Conservation (phyloP, 2,888 invertebrate species). For the Rhopalosiphum nymphaeae region DNA sequence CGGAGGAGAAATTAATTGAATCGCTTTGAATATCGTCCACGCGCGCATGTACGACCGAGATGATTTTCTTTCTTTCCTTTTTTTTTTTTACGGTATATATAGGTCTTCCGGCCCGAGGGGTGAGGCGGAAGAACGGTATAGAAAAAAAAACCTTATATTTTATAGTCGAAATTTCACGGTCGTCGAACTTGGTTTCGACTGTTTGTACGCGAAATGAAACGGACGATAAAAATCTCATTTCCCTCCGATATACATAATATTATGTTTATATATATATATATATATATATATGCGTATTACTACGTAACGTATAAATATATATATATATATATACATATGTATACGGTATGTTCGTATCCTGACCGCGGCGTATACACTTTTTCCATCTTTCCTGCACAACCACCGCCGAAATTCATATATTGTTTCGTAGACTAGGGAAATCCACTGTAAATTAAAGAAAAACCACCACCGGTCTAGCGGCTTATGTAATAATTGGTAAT, state of each 20-base stretch:
- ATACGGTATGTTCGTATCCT: background rate
- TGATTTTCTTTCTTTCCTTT: conserved; percentile 17
- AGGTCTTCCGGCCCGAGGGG: conserved; percentile 22
- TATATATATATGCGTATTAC: background rate
- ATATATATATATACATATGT: background rate
- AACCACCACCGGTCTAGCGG: background rate
- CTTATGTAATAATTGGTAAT: background rate
- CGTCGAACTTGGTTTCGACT: conserved; percentile 39
- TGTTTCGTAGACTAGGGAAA: background rate
- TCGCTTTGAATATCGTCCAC: conserved; percentile 59
- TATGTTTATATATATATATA: background rate
- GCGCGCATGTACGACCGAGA: conserved; percentile 22
- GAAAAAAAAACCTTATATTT: conserved; percentile 30
- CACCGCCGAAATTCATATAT: background rate
- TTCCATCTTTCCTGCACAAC: background rate
- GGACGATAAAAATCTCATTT: conserved; percentile 49
- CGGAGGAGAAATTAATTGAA: conserved; percentile 65
- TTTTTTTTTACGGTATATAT: background rate
- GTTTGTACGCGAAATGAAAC: conserved; percentile 25
- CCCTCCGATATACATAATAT: background rate
- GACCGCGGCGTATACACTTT: background rate
- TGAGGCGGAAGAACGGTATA: background rate
- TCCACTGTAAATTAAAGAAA: background rate
- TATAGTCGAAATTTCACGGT: conserved; percentile 61
- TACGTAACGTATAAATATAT: background rate